Percentiles rank a stretch among this genome's conserved stretches.
These are phyloP conservation scores for Ephialtes manifestator DNA, from an alignment of 2,888 invertebrate genomes.

Conservation along the genomic window DNA sequence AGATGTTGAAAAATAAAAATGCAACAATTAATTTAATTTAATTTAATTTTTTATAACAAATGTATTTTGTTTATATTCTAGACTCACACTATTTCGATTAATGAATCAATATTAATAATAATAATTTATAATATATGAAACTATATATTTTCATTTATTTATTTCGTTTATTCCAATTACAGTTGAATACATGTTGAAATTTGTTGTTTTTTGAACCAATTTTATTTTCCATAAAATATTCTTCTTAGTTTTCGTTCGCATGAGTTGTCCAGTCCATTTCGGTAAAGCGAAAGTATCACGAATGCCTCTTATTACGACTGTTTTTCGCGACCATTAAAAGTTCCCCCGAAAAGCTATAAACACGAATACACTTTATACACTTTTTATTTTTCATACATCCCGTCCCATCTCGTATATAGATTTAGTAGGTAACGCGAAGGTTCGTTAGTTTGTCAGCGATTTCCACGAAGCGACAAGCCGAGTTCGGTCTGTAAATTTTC, in stretches of 20 bases:
- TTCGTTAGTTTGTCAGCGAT: constrained; percentile 62
- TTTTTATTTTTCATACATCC: constrained; percentile 9
- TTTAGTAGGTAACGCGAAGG: neutral
- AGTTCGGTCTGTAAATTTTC: constrained; percentile 18
- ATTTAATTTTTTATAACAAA: too few relatives aligned
- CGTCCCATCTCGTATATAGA: neutral
- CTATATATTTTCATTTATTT: too few relatives aligned
- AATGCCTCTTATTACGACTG: constrained; percentile 16
- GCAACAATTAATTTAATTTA: neutral
- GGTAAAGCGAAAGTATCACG: constrained; percentile 9
- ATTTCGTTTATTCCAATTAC: too few relatives aligned
- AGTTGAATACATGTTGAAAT: too few relatives aligned
- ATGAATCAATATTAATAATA: too few relatives aligned
- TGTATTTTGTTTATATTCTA: too few relatives aligned
- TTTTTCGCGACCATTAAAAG: constrained; percentile 57
- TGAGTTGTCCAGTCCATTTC: neutral
- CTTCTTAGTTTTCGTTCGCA: neutral
- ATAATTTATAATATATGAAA: too few relatives aligned
- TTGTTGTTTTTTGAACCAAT: too few relatives aligned
- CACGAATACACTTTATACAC: constrained; percentile 16
- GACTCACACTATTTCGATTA: too few relatives aligned
- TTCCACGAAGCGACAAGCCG: constrained; percentile 39
- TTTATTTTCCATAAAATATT: too few relatives aligned
- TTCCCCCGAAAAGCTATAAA: constrained; percentile 62
- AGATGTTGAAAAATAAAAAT: neutral